Evolutionary conservation across 2,888 invertebrate genomes (phyloP).

Genomic region (Drosophila nr. fundita): DNA sequence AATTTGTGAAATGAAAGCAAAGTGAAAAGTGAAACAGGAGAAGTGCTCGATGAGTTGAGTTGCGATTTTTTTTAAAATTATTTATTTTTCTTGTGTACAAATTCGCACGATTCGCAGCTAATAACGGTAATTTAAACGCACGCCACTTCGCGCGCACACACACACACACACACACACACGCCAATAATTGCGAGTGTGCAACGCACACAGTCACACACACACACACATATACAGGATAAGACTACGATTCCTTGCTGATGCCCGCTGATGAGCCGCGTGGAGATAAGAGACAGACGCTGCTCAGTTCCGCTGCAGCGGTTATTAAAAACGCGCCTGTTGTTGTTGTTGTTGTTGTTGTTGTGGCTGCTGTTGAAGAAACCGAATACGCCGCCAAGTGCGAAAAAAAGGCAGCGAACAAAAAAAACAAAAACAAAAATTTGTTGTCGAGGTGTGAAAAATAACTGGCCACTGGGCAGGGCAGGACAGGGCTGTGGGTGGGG

Average conservation of each 20-base stretch:
- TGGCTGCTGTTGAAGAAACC: slow-evolving; percentile 59
- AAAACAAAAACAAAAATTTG: slow-evolving; percentile 37
- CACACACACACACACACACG: background rate
- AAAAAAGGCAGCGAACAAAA: slow-evolving; percentile 43
- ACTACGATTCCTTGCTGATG: slow-evolving; percentile 14
- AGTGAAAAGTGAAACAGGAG: slow-evolving; percentile 49
- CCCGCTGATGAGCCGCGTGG: slow-evolving; percentile 72
- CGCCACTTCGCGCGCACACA: slow-evolving; percentile 62
- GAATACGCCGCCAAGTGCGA: slow-evolving; percentile 81
- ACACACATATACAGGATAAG: slow-evolving; percentile 58
- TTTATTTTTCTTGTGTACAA: slow-evolving; percentile 6
- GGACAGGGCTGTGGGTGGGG: slow-evolving; percentile 10
- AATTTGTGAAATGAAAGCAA: slow-evolving; percentile 60
- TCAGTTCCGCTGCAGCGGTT: slow-evolving; percentile 55
- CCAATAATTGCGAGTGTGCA: slow-evolving; percentile 75
- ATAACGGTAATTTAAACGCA: slow-evolving; percentile 84
- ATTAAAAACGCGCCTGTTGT: slow-evolving; percentile 64
- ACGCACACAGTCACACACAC: slow-evolving; percentile 18
- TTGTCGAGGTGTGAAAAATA: slow-evolving; percentile 84
- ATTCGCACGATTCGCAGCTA: slow-evolving; percentile 82
- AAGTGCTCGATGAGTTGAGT: background rate
- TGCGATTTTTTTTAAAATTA: background rate
- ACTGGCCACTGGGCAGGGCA: slow-evolving; percentile 77
- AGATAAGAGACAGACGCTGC: slow-evolving; percentile 64
- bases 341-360: slow-evolving; percentile 34